phyloP scores from a whole-genome alignment of 2,797 vertebrate genomes.

The Lithobates pipiens region DNA sequence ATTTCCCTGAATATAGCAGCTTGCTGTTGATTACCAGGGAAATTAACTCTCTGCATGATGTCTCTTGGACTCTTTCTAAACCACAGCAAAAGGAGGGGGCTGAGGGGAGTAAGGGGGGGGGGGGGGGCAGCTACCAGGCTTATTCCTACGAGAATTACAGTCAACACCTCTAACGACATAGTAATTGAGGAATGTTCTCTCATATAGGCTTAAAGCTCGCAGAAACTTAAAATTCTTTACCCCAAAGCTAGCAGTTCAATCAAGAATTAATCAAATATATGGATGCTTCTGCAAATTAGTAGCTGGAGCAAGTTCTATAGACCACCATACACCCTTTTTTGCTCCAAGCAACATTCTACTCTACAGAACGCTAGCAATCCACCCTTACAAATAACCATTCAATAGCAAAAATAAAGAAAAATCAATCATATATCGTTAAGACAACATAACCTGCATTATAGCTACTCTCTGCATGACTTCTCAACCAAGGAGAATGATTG shows the following conservation, averaged over 20 bases:
- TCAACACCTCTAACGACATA: constrained; percentile 16
- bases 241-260: too few species aligned
- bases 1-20: constrained; percentile 87
- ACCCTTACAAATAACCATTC: too few species aligned
- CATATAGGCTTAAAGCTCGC: not conserved
- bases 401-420: too few species aligned
- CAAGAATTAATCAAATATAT: too few species aligned
- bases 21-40: constrained; percentile 87
- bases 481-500: constrained; percentile 33
- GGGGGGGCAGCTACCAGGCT: not conserved
- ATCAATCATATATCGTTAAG: not conserved
- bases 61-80: constrained; percentile 70
- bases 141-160: constrained; percentile 39
- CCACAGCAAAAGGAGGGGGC: constrained; percentile 24
- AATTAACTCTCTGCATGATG: constrained; percentile 86
- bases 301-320: too few species aligned
- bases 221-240: constrained; percentile 1
- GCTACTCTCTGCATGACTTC: constrained; percentile 23
- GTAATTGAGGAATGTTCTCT: constrained; percentile 7
- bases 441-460: constrained; percentile 13
- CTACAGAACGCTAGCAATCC: too few species aligned
- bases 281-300: too few species aligned
- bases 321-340: too few species aligned
- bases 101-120: not conserved
- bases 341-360: too few species aligned